These are phyloP conservation scores for Myotis lucifugus DNA, from an alignment of 2,113 vertebrate species.

Conservation along the genomic window DNA sequence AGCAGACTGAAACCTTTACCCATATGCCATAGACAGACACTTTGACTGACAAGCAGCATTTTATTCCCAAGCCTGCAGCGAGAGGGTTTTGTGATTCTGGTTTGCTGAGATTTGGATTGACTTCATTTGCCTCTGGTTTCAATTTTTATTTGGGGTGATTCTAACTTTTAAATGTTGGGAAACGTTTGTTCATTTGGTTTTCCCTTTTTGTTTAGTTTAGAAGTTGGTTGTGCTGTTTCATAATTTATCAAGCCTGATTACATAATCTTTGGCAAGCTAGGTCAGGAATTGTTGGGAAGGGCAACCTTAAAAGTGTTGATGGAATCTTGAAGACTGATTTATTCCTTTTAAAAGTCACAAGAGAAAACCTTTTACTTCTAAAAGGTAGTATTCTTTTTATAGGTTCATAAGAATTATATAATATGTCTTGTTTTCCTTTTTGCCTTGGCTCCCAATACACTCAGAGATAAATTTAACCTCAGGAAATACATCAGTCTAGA, in stretches of 20 bases:
- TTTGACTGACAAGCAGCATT: constrained; percentile 84
- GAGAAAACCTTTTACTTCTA: neutral
- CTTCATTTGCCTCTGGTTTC: constrained; percentile 79
- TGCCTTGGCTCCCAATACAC: constrained; percentile 36
- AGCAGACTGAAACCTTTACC: constrained; percentile 88
- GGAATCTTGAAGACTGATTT: constrained; percentile 16
- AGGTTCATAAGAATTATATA: neutral
- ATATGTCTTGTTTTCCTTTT: constrained; percentile 47
- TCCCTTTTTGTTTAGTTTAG: constrained; percentile 65
- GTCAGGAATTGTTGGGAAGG: constrained; percentile 38
- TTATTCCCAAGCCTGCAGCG: constrained; percentile 81
- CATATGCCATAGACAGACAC: constrained; percentile 87
- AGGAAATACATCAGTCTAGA: neutral
- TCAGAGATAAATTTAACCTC: constrained; percentile 44
- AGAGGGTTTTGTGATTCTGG: constrained; percentile 75
- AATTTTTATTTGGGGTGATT: constrained; percentile 71
- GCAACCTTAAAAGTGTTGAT: constrained; percentile 11
- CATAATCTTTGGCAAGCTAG: constrained; percentile 72
- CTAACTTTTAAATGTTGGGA: constrained; percentile 76
- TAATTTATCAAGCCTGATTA: constrained; percentile 75
- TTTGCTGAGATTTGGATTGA: constrained; percentile 80
- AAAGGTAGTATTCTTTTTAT: constrained; percentile 35
- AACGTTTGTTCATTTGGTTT: constrained; percentile 77
- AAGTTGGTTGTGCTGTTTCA: constrained; percentile 60
- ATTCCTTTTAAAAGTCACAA: constrained; percentile 14